Percentiles rank a stretch among this genome's conserved stretches.
Conservation (phyloP, 2,113 vertebrate genomes). For the Labrus mixtus region DNA sequence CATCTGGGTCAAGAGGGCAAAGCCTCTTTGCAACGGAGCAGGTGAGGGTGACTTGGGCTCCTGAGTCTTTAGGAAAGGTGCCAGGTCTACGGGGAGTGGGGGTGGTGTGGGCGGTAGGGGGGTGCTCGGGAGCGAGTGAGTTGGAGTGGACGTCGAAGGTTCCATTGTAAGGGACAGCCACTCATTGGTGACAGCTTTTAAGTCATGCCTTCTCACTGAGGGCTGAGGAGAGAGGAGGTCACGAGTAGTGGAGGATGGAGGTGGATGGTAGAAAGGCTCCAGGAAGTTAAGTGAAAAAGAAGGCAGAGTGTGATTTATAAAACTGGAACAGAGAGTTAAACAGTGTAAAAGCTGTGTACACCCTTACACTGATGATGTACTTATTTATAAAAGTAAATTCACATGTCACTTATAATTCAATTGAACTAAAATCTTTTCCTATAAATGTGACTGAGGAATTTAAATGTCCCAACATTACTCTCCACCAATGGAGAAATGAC, state of each 20-base stretch:
- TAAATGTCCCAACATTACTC: too few relatives aligned
- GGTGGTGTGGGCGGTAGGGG: conserved; percentile 75
- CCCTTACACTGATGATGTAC: neutral
- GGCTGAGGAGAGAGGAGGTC: conserved; percentile 73
- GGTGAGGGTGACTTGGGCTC: conserved; percentile 61
- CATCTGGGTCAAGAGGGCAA: conserved; percentile 47
- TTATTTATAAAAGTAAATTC: neutral
- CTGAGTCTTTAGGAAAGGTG: conserved; percentile 77
- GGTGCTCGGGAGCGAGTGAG: conserved; percentile 67
- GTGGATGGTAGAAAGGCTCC: conserved; percentile 78
- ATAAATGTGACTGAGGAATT: neutral
- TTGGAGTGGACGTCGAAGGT: conserved; percentile 68
- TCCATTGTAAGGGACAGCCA: conserved; percentile 84
- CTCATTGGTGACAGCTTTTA: conserved; percentile 80
- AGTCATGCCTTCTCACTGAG: conserved; percentile 65
- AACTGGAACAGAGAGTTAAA: conserved; percentile 23
- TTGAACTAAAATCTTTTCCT: neutral
- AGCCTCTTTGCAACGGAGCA: conserved; percentile 53
- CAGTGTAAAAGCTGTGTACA: neutral
- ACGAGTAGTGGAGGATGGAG: conserved; percentile 70
- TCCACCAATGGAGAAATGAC: neutral
- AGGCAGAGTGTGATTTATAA: conserved; percentile 62
- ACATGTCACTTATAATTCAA: neutral
- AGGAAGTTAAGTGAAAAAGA: conserved; percentile 63
- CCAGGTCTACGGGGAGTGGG: conserved; percentile 79